phyloP scores from a whole-genome alignment of 2,888 invertebrate species.

The Erebia epiphron region DNA sequence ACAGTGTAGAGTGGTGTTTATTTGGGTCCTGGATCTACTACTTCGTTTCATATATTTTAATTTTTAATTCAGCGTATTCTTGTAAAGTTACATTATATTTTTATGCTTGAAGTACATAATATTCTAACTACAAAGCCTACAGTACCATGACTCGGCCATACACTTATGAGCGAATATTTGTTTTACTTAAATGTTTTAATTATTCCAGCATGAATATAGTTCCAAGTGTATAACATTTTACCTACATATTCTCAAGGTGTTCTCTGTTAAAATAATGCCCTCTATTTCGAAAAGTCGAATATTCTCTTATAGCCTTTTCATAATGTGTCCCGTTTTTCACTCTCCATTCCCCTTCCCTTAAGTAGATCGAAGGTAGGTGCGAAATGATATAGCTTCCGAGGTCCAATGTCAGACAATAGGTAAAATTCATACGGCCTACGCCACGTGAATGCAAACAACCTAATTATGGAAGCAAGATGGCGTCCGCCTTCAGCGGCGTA shows the following conservation, averaged over 20 bases:
- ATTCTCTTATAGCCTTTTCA: conserved; percentile 29
- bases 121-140: too few relatives aligned
- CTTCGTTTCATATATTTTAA: neutral
- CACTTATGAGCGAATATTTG: too few relatives aligned
- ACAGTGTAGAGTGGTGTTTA: conserved; percentile 35
- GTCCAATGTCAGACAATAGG: conserved; percentile 83
- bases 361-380: conserved; percentile 62
- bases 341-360: conserved; percentile 45
- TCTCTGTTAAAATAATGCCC: too few relatives aligned
- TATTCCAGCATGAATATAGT: too few relatives aligned
- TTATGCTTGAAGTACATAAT: too few relatives aligned
- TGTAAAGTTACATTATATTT: too few relatives aligned
- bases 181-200: too few relatives aligned
- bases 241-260: too few relatives aligned
- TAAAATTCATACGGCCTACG: conserved; percentile 78
- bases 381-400: conserved; percentile 79
- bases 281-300: conserved; percentile 13
- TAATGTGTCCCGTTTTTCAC: conserved; percentile 41
- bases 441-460: conserved; percentile 76
- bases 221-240: too few relatives aligned
- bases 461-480: conserved; percentile 79
- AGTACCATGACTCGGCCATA: too few relatives aligned
- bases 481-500: conserved; percentile 40
- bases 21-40: conserved; percentile 18
- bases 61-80: neutral